Evolutionary conservation across 2,888 invertebrate species (phyloP), one percentile per base, ranked within the genome.

Genomic region (Brenthis hecate): DNA sequence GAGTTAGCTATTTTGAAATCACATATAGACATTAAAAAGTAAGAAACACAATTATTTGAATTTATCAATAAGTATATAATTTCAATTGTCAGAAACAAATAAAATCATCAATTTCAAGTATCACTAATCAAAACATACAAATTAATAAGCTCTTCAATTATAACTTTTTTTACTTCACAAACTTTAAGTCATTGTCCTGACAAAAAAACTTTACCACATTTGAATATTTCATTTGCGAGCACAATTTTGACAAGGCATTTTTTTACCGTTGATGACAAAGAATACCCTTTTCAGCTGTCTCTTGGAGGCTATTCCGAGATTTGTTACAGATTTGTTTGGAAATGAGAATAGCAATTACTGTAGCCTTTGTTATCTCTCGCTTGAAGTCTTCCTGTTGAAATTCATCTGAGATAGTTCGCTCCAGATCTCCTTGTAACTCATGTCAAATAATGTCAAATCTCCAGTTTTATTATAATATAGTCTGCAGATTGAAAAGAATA

Each of bases 261-360:
- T 19, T 75, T 76, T 76, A 57, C 63, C 64, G 64, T 71, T 62
- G 72, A 56, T 75, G 74, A 76, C 76, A 76, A 74, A 76, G 66
- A 68, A 61, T 58, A 70, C 72, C 74, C 79, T 74, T 77, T 77
- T 79, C 77, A 78, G 68, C 75, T 75, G 77, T 77, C 78, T 64
- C 74, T 62, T 56, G 72, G 64, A 72, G 72, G 66, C 73, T 69
- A 72, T 72, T 72, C 71, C 70, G 71, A 75, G 71, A 75, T 76
- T 72, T 69, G 65, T 61, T 16, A 72, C 70, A 75, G 71, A 75
- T 75, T 72, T 69, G 65, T 66, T 43, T 47, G 57, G 54, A 70
- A 68, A 70, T 57, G 70, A 70, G 70, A 66, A 55, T 55, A n/a
- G 63, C 66, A 63, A 70, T 70, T 62, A 69, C 53, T 56, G 43